Evolutionary conservation across 2,888 invertebrate genomes (phyloP).

Genomic region (Scelioninae gen. 1): DNA sequence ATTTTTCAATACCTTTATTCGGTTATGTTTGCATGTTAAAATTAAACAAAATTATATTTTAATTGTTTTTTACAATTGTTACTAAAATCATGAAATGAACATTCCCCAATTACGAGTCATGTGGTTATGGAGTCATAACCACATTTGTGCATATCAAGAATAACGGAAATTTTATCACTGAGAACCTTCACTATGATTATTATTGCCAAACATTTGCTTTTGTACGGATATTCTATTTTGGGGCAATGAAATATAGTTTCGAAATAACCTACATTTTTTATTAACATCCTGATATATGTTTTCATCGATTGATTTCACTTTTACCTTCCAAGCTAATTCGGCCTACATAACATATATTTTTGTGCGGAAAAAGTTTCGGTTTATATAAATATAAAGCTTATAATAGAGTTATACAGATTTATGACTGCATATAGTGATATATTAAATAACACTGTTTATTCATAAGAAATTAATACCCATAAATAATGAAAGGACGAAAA

Average conservation of each 20-base stretch:
- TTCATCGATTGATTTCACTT: slow-evolving; percentile 32
- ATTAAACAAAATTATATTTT: no score
- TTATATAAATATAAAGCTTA: no score
- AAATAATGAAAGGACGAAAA: no score
- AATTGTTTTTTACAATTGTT: slow-evolving; percentile 19
- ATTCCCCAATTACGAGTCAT: slow-evolving; percentile 46
- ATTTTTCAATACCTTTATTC: no score
- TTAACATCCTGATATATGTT: slow-evolving; percentile 11
- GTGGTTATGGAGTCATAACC: slow-evolving; percentile 37
- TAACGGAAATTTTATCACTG: slow-evolving; percentile 50
- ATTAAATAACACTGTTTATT: no score
- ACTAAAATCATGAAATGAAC: slow-evolving; percentile 20
- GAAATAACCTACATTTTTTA: slow-evolving; percentile 33
- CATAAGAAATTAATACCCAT: no score
- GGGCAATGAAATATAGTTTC: slow-evolving; percentile 11
- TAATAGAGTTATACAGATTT: no score
- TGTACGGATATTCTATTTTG: slow-evolving; percentile 21
- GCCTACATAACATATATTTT: not conserved
- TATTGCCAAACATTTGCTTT: slow-evolving; percentile 31
- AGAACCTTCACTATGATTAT: slow-evolving; percentile 30
- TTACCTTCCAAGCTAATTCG: slow-evolving; percentile 14
- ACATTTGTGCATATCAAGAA: slow-evolving; percentile 28
- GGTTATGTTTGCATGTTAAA: no score
- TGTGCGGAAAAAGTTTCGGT: no score
- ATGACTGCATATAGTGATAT: no score